Conservation (phyloP, 2,113 vertebrate species). For the Nipponia nippon region DNA sequence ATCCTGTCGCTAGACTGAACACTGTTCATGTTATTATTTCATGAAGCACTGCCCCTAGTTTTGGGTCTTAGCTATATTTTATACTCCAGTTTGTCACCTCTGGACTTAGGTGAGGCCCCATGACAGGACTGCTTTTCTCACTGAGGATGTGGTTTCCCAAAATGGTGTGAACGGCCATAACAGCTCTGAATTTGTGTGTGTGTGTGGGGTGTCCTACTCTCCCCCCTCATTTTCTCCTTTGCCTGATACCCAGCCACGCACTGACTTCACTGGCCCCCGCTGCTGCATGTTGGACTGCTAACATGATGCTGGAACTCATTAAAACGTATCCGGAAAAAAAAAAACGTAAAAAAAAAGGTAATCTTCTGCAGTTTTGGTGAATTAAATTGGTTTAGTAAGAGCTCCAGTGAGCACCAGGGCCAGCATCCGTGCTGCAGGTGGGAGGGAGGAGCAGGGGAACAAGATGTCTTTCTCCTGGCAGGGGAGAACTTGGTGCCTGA, state of each 20-base stretch:
- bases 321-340: neutral
- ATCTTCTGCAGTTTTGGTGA: neutral
- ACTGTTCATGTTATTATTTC: neutral
- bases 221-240: neutral
- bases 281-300: neutral
- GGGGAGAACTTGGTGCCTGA: neutral
- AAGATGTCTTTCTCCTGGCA: neutral
- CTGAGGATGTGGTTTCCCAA: neutral
- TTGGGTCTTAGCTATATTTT: neutral
- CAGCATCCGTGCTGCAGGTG: neutral
- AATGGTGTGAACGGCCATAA: neutral
- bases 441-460: neutral
- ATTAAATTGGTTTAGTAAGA: neutral
- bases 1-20: neutral
- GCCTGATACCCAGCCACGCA: neutral
- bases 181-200: neutral
- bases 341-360: neutral
- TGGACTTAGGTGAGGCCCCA: neutral
- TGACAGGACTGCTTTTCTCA: neutral
- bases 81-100: neutral
- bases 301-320: neutral
- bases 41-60: neutral
- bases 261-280: neutral
- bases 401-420: neutral
- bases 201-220: too few relatives aligned